Base-by-base conservation (phyloP, 2,888 invertebrate species). In the Acrobasis repandana region DNA sequence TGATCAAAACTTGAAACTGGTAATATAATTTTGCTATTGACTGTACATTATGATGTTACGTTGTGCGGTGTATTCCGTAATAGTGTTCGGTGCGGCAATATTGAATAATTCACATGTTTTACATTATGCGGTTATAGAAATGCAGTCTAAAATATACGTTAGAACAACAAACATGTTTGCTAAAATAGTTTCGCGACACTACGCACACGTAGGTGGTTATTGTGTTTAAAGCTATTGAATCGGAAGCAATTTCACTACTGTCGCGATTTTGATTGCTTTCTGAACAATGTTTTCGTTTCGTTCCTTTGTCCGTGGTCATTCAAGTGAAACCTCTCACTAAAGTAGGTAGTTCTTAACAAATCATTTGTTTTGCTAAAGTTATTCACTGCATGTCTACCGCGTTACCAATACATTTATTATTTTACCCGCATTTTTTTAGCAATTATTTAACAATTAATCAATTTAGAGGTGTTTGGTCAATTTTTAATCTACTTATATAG, bases 211-310 rank as follows among this genome's bases (percentile, higher is more conserved):
- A 38, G 54, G 15, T 54, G 14, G 54, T 18, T 54, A 16, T 54
- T 54, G 54, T 54, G 15, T 36, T 54, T 48, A 48, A 52, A 16
- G 38, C 38, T 38, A 38, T 54, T 54, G 38, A 36, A 38, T 38
- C 10, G 54, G 38, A 43, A 43, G 56, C 43, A 56, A 56, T 56
- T 38, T 56, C 56, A 20, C 56, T 56, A 56, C 20, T 20, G 56
- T 18, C 20, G 56, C 16, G 43, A 56, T 38, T 56, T 56, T 56
- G 56, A 56, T 56, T 56, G 43, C 43, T 38, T 56, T 56, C 43
- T 56, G 38, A 36, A 43, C 36, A 38, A 54, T 54, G 36, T 36
- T 50, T 50, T 50, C 28, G 14, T 50, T 50, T 20, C 28, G n/a
- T 20, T 50, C 8, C 28, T 50, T 50, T 49, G 49, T 49, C 20